These are phyloP conservation scores for Pangasius larnaudii DNA, from an alignment of 2,797 vertebrate genomes.

Conservation along the genomic window DNA sequence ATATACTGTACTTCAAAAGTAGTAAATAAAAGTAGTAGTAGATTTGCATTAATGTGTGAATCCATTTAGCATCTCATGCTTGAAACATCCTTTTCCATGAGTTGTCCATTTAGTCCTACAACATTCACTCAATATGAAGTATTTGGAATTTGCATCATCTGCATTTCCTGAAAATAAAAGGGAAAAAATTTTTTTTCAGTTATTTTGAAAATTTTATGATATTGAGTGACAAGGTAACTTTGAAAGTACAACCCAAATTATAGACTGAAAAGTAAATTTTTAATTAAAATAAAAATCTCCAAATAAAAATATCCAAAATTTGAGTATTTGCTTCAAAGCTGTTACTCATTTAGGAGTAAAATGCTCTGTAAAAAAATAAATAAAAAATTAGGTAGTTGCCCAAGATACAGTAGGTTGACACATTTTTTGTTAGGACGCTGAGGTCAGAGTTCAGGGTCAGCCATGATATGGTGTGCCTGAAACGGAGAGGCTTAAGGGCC, in stretches of 20 bases:
- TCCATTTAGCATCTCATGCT: neutral
- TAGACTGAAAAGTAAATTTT: neutral
- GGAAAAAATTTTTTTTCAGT: too few relatives aligned
- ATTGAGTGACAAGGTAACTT: neutral
- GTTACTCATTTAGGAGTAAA: neutral
- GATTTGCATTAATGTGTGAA: neutral
- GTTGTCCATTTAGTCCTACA: neutral
- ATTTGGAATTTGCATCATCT: neutral
- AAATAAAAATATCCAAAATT: neutral
- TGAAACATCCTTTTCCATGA: neutral
- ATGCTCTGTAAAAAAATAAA: neutral
- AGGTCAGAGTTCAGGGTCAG: too few relatives aligned
- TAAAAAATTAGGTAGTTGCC: neutral
- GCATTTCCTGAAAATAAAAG: neutral
- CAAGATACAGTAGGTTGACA: neutral
- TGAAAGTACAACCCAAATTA: neutral
- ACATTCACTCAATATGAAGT: neutral
- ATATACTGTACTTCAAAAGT: neutral
- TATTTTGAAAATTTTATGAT: neutral
- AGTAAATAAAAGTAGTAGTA: neutral
- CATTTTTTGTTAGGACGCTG: neutral
- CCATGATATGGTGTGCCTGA: too few relatives aligned
- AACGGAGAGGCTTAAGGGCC: too few relatives aligned
- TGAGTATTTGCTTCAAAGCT: neutral
- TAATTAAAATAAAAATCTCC: too few relatives aligned